Percentiles rank a stretch among this genome's conserved stretches.
phyloP scores from a whole-genome alignment of 92 coral and sea anemone species.

The Desmophyllum pertusum region DNA sequence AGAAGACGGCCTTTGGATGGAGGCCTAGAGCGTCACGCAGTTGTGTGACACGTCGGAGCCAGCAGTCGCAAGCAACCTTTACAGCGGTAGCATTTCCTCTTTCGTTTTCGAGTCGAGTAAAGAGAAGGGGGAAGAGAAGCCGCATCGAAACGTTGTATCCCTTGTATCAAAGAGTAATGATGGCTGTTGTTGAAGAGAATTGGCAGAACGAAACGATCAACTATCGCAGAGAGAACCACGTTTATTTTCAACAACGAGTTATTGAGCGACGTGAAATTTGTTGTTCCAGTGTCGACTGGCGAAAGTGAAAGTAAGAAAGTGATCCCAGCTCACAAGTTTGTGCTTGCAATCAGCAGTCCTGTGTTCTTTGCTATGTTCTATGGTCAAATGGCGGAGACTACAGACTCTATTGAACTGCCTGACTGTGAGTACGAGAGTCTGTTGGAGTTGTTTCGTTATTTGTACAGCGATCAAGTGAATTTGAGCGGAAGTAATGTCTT shows the following conservation, averaged over 20 bases:
- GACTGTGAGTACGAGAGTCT: constrained; percentile 75
- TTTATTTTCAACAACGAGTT: constrained; percentile 51
- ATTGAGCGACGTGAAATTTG: constrained; percentile 60
- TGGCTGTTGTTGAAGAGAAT: constrained; percentile 25
- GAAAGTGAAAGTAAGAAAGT: constrained; percentile 19
- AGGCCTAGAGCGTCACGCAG: too few relatives aligned
- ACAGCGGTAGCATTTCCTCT: too few relatives aligned
- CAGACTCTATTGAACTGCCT: constrained; percentile 62
- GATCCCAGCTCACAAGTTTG: constrained; percentile 72
- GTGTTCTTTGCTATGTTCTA: constrained; percentile 83
- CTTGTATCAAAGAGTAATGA: too few relatives aligned
- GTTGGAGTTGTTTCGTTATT: constrained; percentile 60
- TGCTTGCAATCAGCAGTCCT: constrained; percentile 68
- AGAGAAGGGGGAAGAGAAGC: too few relatives aligned
- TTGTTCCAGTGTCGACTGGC: constrained; percentile 16
- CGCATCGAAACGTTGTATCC: too few relatives aligned
- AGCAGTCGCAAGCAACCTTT: too few relatives aligned
- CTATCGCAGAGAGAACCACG: constrained; percentile 47
- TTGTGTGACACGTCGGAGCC: too few relatives aligned
- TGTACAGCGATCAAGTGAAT: constrained; percentile 59
- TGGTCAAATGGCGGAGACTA: constrained; percentile 69
- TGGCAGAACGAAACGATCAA: constrained; percentile 58
- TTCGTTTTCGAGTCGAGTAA: too few relatives aligned
- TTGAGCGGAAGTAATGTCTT: constrained; percentile 52
- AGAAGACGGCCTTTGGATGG: too few relatives aligned